Base-by-base conservation (phyloP, 2,888 invertebrate genomes). In the Plebejus argus region DNA sequence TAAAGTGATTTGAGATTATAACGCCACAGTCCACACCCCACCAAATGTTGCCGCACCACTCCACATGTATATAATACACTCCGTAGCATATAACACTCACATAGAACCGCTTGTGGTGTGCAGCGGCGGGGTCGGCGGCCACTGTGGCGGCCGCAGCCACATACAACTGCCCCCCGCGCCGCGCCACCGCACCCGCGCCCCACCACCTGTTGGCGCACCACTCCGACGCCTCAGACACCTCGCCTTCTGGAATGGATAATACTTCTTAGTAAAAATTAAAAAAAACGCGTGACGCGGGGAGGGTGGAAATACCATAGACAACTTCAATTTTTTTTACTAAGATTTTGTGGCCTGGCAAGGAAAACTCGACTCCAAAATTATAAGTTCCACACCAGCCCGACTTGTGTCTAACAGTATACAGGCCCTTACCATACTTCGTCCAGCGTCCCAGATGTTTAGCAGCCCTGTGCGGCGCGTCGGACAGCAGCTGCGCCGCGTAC, bases 361-460 rank as follows among this genome's bases (percentile, higher is more conserved):
- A 39, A 35, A 39, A 39, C 8, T 7, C 1, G 35, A 39, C 35
- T 8, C 7, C 7, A 39, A 39, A 39, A 39, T 39, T 39, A 39
- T 39, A 39, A n/a, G n/a, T n/a, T n/a, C n/a, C n/a, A n/a, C n/a
- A n/a, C n/a, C n/a, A n/a, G n/a, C n/a, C n/a, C n/a, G n/a, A n/a
- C n/a, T n/a, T n/a, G n/a, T n/a, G n/a, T n/a, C n/a, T n/a, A n/a
- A n/a, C n/a, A 28, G 35, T 35, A 70, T 18, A 35, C 2, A 10
- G 45, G 12, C 10, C 3, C 79, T 58, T 45, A 80, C 81, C 81
- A 18, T 82, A 83, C 0, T 66, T 76, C 2, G 94, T 96, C 89
- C 98, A 98, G 78, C 95, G 94, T 4, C 99, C 99, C 75, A 99
- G 95, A 91, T 99, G 99, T 75, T 97, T 90, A 0, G 99, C 97